Percentiles rank a stretch among this genome's conserved stretches.
phyloP scores from a whole-genome alignment of 2,888 invertebrate genomes.

The Stomorhina lunata region DNA sequence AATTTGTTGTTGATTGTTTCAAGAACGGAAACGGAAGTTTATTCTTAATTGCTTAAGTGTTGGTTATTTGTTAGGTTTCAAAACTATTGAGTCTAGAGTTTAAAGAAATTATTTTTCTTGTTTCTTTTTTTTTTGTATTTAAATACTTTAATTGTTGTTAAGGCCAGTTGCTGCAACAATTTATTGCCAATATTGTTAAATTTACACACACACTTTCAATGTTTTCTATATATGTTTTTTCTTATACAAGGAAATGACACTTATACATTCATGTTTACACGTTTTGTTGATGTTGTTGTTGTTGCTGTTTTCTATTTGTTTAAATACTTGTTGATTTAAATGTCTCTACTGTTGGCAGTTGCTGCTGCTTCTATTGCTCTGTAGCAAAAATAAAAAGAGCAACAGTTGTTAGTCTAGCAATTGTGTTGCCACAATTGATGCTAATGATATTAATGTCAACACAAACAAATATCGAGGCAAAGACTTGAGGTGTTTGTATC shows the following conservation, averaged over 20 bases:
- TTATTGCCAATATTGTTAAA: background rate
- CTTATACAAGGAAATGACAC: background rate
- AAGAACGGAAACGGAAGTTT: slow-evolving; percentile 52
- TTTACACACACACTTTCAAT: background rate
- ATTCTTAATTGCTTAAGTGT: too few species aligned
- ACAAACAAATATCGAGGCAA: slow-evolving; percentile 18
- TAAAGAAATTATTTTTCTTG: background rate
- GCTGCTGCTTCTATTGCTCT: slow-evolving; percentile 3
- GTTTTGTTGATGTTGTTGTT: too few species aligned
- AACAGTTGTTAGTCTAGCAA: slow-evolving; percentile 62
- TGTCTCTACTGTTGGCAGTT: slow-evolving; percentile 11
- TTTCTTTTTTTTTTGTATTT: background rate
- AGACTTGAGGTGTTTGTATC: background rate
- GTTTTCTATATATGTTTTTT: too few species aligned
- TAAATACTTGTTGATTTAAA: slow-evolving; percentile 53
- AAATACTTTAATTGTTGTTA: slow-evolving; percentile 15
- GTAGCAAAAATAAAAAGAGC: slow-evolving; percentile 51
- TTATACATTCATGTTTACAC: background rate
- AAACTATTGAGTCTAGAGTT: background rate
- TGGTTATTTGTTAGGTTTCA: too few species aligned
- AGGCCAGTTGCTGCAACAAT: background rate
- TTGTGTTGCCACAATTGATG: slow-evolving; percentile 58
- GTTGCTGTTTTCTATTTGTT: slow-evolving; percentile 26
- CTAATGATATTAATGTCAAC: slow-evolving; percentile 63
- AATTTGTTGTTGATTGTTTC: background rate